A percentile compares a stretch with the other conserved stretches of the same genome.
These are phyloP conservation scores for Eupithecia pulchellata DNA, from an alignment of 2,888 invertebrate genomes.

Conservation along the genomic window DNA sequence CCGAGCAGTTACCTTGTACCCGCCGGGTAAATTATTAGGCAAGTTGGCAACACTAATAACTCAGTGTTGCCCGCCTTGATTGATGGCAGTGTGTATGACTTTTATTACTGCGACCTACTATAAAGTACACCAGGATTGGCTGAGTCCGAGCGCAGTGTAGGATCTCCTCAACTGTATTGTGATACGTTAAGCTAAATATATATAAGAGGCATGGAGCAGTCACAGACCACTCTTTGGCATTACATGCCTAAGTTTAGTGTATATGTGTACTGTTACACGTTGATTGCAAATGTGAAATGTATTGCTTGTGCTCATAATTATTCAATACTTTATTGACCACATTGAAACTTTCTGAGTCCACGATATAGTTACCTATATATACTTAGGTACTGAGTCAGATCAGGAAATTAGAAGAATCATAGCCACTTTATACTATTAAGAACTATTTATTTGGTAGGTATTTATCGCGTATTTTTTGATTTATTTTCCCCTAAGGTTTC, in stretches of 20 bases:
- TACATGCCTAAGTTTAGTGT: too few species aligned
- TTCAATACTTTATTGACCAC: not conserved
- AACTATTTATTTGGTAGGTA: too few species aligned
- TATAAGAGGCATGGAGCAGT: not conserved
- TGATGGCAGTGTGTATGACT: slow-evolving; percentile 30
- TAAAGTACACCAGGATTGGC: slow-evolving; percentile 1
- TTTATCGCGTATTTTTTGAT: too few species aligned
- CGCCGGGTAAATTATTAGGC: slow-evolving; percentile 19
- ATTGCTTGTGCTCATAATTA: not conserved
- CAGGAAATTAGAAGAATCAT: not conserved
- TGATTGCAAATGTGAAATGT: not conserved
- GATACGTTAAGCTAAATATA: not conserved
- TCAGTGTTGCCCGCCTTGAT: slow-evolving; percentile 24
- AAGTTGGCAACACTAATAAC: slow-evolving; percentile 26
- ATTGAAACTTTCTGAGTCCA: too few species aligned
- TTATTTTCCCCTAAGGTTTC: too few species aligned
- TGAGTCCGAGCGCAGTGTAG: not conserved
- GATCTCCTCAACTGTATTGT: not conserved
- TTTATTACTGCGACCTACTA: slow-evolving; percentile 15
- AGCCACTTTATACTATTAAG: not conserved
- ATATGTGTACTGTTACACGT: too few species aligned
- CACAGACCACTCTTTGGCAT: not conserved
- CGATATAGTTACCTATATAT: too few species aligned
- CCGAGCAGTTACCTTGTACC: slow-evolving; percentile 12
- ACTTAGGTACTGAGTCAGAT: not conserved